Evolutionary conservation across 2,797 vertebrate species (phyloP), one percentile per base, ranked within the genome.

Genomic region (Hyperoplus lanceolatus): DNA sequence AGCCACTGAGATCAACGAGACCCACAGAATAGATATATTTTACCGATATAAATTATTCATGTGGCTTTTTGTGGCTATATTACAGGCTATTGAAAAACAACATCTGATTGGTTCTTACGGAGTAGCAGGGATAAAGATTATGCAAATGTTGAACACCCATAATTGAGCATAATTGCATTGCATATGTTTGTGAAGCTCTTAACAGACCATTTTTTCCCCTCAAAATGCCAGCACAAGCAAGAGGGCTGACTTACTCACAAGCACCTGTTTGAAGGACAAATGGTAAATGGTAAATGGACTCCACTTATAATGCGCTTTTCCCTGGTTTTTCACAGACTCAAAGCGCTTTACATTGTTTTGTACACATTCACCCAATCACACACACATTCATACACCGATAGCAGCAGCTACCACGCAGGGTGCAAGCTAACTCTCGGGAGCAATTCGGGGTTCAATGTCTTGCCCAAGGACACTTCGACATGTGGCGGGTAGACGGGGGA

Each of bases 151-250:
- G 90, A 91, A 90, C 84, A 84, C 79, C 87, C 80, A 77, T 94
- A 94, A 94, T 93, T 94, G 90, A 85, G 86, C 86, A 72, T 93
- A 94, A 94, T 93, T 91, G 87, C 90, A 86, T 79, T 89, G 92
- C 89, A 93, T 92, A 91, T 89, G 86, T 93, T 90, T 92, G 89
- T 83, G 84, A 86, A 86, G 88, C 90, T 90, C 90, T 93, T 89
- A 90, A 83, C 86, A 79, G 73, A 65, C 80, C 89, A 91, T 84
- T 81, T 63, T 78, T 66, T 73, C 65, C 60, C 61, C 75, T 79
- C 60, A 80, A 77, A 87, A 80, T 84, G 61, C 54, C 14, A 80
- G 73, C 78, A 60, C 70, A 82, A 60, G 29, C 29, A 66, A 83
- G 80, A 81, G 78, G 56, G 59, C 74, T 83, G 83, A 92, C 48